phyloP scores from a whole-genome alignment of 1,140 invertebrate species.

The Coptotermes formosanus region DNA sequence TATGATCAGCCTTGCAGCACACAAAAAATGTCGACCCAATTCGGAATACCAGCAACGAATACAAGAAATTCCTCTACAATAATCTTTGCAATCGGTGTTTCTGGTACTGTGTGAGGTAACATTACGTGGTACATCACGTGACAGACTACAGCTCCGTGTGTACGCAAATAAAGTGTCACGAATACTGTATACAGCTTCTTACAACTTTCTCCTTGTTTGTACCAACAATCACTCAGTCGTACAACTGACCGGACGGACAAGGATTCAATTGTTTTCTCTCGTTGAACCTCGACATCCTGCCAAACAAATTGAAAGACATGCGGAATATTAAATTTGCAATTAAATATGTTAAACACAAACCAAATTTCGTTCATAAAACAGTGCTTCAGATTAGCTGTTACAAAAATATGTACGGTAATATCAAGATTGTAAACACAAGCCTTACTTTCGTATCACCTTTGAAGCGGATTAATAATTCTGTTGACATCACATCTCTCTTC shows the following conservation, averaged over 20 bases:
- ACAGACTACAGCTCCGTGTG: neutral
- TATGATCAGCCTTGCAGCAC: too few species aligned
- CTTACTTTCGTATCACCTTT: too few species aligned
- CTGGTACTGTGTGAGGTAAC: neutral
- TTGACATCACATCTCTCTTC: too few species aligned
- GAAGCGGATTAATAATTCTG: too few species aligned
- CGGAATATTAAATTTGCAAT: neutral
- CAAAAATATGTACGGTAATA: neutral
- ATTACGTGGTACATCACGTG: neutral
- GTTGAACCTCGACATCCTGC: neutral
- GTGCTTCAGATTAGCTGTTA: too few species aligned
- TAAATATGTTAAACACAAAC: neutral
- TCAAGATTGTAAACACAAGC: neutral
- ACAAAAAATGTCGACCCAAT: too few species aligned
- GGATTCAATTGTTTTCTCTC: neutral
- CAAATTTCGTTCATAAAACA: neutral
- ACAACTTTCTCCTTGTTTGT: neutral
- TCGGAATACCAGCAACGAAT: too few species aligned
- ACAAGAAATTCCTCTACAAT: neutral
- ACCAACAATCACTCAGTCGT: neutral
- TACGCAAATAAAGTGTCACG: neutral
- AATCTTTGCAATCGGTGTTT: neutral
- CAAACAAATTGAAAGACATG: neutral
- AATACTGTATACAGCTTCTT: constrained; percentile 7
- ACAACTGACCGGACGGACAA: neutral